These are phyloP conservation scores for Euura saliciscinereae DNA, from an alignment of 1,140 invertebrate genomes.

Conservation along the genomic window DNA sequence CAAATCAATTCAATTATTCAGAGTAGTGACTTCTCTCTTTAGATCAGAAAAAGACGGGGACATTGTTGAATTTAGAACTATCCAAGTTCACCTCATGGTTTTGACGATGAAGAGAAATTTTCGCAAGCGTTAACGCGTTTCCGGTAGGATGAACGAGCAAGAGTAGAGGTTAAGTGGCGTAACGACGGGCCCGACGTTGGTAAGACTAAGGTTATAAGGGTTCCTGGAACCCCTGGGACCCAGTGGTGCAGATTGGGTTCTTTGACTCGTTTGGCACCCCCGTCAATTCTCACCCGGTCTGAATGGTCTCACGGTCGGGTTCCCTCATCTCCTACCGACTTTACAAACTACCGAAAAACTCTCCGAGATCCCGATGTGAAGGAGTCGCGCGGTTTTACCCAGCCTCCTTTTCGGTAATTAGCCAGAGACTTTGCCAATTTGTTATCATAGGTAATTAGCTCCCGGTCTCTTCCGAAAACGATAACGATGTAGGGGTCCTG, in stretches of 20 bases:
- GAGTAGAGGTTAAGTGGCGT: too few species aligned
- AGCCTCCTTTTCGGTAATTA: background rate
- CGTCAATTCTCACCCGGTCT: background rate
- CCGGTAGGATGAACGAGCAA: too few species aligned
- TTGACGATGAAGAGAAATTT: too few species aligned
- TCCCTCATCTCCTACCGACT: background rate
- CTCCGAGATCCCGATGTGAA: background rate
- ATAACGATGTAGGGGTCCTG: background rate
- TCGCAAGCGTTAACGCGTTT: too few species aligned
- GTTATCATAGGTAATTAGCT: slow-evolving; percentile 5
- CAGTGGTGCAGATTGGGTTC: background rate
- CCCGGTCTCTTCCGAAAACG: background rate
- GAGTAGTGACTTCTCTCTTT: too few species aligned
- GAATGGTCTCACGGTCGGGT: background rate
- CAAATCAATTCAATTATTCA: background rate
- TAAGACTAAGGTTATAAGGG: too few species aligned
- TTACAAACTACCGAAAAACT: slow-evolving; percentile 3
- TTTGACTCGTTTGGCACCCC: background rate
- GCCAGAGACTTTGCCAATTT: slow-evolving; percentile 4
- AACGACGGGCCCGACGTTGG: too few species aligned
- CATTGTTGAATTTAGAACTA: too few species aligned
- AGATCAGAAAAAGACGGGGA: too few species aligned
- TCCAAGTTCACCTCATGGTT: too few species aligned
- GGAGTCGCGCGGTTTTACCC: background rate
- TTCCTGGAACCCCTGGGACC: too few species aligned